Evolutionary conservation across 2,888 invertebrate genomes (phyloP), one percentile per base, ranked within the genome.

Genomic region (Agrochola litura): DNA sequence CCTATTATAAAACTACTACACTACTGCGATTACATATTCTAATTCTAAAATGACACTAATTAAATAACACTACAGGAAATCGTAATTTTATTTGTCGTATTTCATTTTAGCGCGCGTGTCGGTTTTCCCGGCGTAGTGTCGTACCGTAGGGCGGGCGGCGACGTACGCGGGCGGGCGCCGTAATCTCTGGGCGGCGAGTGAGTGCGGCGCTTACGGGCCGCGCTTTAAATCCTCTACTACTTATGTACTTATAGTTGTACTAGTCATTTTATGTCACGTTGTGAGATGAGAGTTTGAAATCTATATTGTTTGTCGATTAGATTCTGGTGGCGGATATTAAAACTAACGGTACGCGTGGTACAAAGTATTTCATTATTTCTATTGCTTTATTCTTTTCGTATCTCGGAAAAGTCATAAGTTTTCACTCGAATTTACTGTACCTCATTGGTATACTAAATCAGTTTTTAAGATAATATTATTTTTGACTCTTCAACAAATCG

Each of bases 171-270:
- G 95, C 93, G 94, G 93, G 90, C 93, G 93, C 92, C 93, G 86
- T 88, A 86, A 88, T 86, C 89, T 91, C 88, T 89, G 92, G 92
- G 92, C 93, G 94, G 93, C 93, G 92, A 93, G 90, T 93, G 94
- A 93, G 88, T 90, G 89, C 67, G 77, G 25, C 76, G 81, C 80
- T 81, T 77, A 76, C 71, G 76, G 81, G 78, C 81, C 84, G 49
- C 77, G 85, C 84, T 90, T 92, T 90, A 91, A 91, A 90, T 90
- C 88, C 89, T 80, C 76, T 74, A 82, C 77, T 82, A 86, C 79
- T 84, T 81, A 73, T 77, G 72, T 85, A 83, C 87, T 81, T 83
- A 52, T 76, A 77, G 63, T 72, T 64, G 46, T 69, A 66, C 65
- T 60, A 43, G 75, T 75, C 25, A 65, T 63, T 77, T 71, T 49